phyloP scores from a whole-genome alignment of 2,113 vertebrate genomes.

The Microcebus griseorufus region DNA sequence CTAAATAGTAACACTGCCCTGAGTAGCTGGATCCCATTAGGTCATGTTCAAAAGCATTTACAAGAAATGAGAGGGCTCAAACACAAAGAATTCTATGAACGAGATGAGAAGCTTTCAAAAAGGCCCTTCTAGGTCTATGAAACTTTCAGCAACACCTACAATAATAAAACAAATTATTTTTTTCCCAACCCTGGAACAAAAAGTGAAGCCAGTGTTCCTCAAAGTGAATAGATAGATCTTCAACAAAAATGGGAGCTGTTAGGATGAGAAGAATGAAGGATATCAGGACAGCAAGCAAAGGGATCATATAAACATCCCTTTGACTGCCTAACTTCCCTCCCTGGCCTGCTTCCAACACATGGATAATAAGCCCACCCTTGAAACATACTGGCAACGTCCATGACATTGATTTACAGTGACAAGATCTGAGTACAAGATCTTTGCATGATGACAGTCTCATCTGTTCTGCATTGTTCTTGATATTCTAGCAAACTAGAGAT shows the following conservation, averaged over 20 bases:
- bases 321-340: background rate
- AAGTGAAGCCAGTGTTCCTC: background rate
- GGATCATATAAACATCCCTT: rapidly evolving
- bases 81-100: background rate
- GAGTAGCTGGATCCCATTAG: background rate
- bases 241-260: background rate
- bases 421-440: background rate
- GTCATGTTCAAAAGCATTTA: background rate
- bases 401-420: background rate
- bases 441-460: background rate
- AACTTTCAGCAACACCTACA: background rate
- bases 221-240: background rate
- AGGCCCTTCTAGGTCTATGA: background rate
- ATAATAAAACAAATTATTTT: background rate
- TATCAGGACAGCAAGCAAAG: background rate
- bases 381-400: background rate
- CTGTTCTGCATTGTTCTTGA: background rate
- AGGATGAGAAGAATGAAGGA: background rate
- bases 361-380: rapidly evolving
- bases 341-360: background rate
- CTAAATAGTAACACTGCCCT: background rate
- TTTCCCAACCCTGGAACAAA: background rate
- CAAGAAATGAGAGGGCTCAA: background rate
- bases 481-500: background rate
- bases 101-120: background rate